Base-by-base conservation (phyloP, 1,140 invertebrate species). In the Halyomorpha halys region DNA sequence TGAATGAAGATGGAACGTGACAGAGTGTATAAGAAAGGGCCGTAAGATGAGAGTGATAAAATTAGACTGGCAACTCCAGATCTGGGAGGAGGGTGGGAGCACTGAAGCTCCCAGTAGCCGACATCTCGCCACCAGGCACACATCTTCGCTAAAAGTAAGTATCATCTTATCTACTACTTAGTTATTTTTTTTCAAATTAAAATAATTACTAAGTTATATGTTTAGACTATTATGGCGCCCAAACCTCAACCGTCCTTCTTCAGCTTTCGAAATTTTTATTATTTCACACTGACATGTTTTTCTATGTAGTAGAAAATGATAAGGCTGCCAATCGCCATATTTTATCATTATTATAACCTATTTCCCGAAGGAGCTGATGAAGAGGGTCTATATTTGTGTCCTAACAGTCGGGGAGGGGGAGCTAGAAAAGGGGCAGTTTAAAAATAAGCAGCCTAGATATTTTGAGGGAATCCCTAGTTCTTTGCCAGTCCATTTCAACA, bases 41-140 rank as follows among this genome's bases (percentile, higher is more conserved):
- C n/a, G 47, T 19, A 49, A 49, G 47, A 49, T 49, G 47, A 49
- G 47, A 49, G 21, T 49, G n/a, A n/a, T 49, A 49, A 19, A 49
- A 49, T 49, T 49, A 49, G 47, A 13, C 47, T 19, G n/a, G 21
- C 6, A 49, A 21, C 21, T 49, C n/a, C 21, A 21, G 47, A 19
- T 49, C 11, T 18, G n/a, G 47, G 15, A 15, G 18, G 21, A 21
- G 47, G 47, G 47, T 49, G 47, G 47, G 47, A 49, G 47, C 21
- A 8, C 21, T 11, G 47, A 49, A 21, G 11, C n/a, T 21, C 4
- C 47, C 47, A 49, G 47, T 49, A 49, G 47, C 47, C 47, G 47
- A 49, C 47, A 49, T 49, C 47, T 16, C n/a, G n/a, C 47, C 47
- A 11, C 21, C 47, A 49, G 34, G n/a, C 47, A 19, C 21, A 18